Percentiles rank a stretch among this genome's conserved stretches.
phyloP scores from a whole-genome alignment of 2,797 vertebrate genomes.

The Odontamblyopus lacepedii region DNA sequence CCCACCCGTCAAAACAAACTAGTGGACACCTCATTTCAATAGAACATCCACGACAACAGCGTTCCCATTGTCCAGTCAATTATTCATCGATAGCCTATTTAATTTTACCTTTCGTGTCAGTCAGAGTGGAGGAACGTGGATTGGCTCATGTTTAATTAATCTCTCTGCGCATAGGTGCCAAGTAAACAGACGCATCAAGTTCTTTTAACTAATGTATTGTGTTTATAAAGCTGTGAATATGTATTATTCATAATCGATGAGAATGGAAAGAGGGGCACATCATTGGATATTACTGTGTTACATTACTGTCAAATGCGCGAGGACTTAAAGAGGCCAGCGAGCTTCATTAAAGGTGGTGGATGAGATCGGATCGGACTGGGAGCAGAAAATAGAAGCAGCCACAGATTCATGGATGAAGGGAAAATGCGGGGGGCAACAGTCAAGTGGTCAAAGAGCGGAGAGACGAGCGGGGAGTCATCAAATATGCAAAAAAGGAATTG shows the following conservation, averaged over 20 bases:
- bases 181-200: conserved; percentile 59
- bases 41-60: conserved; percentile 28
- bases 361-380: conserved; percentile 61
- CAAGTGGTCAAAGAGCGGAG: conserved; percentile 21
- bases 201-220: conserved; percentile 79
- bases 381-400: conserved; percentile 46
- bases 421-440: conserved; percentile 45
- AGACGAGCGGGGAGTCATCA: conserved; percentile 21
- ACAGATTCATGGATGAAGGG: conserved; percentile 24
- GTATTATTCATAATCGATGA: conserved; percentile 75
- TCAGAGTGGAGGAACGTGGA: conserved; percentile 71
- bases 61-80: conserved; percentile 70
- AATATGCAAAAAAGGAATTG: conserved; percentile 23
- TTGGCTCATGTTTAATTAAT: conserved; percentile 79
- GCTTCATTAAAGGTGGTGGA: conserved; percentile 63
- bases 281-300: conserved; percentile 69
- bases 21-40: conserved; percentile 60
- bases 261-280: conserved; percentile 56
- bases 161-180: conserved; percentile 39
- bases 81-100: conserved; percentile 82
- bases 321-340: conserved; percentile 69
- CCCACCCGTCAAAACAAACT: conserved; percentile 54
- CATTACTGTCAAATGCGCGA: conserved; percentile 75
- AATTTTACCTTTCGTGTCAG: conserved; percentile 78
- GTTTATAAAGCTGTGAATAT: conserved; percentile 75